Evolutionary conservation across 2,797 vertebrate genomes (phyloP).

Genomic region (Thalassophryne amazonica): DNA sequence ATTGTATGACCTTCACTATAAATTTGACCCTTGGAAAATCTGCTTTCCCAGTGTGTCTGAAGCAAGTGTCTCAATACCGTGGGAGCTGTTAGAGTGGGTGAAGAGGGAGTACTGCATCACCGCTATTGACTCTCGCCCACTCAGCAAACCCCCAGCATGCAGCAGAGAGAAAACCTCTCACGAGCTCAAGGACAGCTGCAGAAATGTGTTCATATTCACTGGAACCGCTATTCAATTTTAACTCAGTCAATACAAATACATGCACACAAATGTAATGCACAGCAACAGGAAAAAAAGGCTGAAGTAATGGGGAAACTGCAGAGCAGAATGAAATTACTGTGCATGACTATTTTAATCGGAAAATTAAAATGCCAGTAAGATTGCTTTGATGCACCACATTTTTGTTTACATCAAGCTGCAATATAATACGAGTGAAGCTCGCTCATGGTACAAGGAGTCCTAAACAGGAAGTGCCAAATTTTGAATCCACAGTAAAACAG

Average conservation of each 20-base stretch:
- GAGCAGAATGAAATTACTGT: conserved; percentile 6
- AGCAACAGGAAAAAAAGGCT: conserved; percentile 9
- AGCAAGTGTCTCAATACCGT: conserved; percentile 53
- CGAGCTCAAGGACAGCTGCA: conserved; percentile 40
- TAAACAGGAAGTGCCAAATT: too few relatives aligned
- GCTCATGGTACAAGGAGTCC: too few relatives aligned
- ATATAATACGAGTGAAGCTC: too few relatives aligned
- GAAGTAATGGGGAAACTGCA: neutral
- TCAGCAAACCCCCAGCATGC: conserved; percentile 27
- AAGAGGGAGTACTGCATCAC: conserved; percentile 22
- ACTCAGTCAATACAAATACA: neutral
- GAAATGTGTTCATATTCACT: conserved; percentile 17
- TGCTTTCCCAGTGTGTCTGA: conserved; percentile 62
- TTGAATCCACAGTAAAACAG: too few relatives aligned
- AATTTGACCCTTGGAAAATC: conserved; percentile 76
- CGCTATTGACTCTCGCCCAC: conserved; percentile 61
- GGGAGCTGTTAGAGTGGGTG: conserved; percentile 24
- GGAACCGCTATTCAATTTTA: conserved; percentile 10
- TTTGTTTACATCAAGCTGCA: too few relatives aligned
- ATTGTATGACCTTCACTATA: conserved; percentile 74
- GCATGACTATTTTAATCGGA: conserved; percentile 13
- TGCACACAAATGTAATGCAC: neutral
- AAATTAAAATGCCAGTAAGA: too few relatives aligned
- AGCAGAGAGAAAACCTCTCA: conserved; percentile 39
- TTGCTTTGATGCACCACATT: neutral